A percentile compares a stretch with the other conserved stretches of the same genome.
Evolutionary conservation across 1,140 invertebrate genomes (phyloP).

Genomic region (Maconellicoccus hirsutus): DNA sequence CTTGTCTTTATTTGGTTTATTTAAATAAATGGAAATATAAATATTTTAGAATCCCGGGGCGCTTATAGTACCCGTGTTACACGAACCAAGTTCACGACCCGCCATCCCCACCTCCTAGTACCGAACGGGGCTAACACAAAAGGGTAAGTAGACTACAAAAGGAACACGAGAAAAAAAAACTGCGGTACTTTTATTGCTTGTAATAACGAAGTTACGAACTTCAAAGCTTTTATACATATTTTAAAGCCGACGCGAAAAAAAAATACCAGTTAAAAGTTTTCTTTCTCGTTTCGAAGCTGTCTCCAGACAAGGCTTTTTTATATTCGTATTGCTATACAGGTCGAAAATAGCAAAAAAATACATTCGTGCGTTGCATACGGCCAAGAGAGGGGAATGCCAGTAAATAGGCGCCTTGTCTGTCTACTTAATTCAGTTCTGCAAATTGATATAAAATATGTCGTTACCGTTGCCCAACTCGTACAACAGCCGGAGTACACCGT

Average conservation of each 20-base stretch:
- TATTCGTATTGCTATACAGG: no score
- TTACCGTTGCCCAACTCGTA: no score
- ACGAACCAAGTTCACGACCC: not conserved
- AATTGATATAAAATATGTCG: no score
- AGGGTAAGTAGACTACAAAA: not conserved
- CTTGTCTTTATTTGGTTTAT: not conserved
- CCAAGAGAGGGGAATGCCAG: no score
- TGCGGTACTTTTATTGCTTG: not conserved
- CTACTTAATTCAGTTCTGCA: no score
- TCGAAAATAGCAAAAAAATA: no score
- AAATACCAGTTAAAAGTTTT: not conserved
- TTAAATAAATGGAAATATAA: slow-evolving; percentile 10
- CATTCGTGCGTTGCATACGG: no score
- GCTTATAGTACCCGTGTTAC: not conserved
- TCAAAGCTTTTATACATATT: slow-evolving; percentile 6
- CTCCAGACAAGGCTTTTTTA: not conserved
- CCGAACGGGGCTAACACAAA: not conserved
- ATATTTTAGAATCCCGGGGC: not conserved
- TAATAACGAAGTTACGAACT: slow-evolving; percentile 4
- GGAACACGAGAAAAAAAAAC: not conserved
- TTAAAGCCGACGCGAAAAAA: not conserved
- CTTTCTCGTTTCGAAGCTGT: not conserved
- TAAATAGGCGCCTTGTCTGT: no score
- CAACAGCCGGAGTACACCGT: no score
- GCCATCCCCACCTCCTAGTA: not conserved